Evolutionary conservation across 2,113 vertebrate species (phyloP), one percentile per base, ranked within the genome.

Genomic region (Grallaria varia): DNA sequence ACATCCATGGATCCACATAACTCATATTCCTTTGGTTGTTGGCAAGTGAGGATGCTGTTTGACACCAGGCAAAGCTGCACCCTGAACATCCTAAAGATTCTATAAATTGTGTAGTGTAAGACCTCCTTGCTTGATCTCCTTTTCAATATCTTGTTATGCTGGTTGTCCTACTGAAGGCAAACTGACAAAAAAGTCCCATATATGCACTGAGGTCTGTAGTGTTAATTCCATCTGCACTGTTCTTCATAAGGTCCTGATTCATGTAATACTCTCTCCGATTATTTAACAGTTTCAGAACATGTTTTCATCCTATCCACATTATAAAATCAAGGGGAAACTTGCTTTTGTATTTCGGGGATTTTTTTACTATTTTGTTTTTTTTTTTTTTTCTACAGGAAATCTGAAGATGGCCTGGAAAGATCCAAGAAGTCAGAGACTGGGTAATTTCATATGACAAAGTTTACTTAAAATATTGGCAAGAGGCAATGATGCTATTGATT

Each of bases 241-340:
- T 92, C 33, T 52, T 47, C 24, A 24, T 47, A 35, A 59, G 12
- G 25, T 31, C 30, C 17, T 63, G 56, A 56, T 67, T 87, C 40
- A 60, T 0, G 0, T 33, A 66, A 64, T 28, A 42, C 3, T 49
- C 5, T 35, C 21, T 71, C 16, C 14, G 6, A 44, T 35, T 64
- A 49, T 66, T 45, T 44, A 52, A 72, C 12, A 45, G 9, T 62
- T 82, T 58, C 58, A 76, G 37, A 64, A 60, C 3, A 17, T 1
- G 0, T 4, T 62, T 37, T 31, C 14, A 50, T 76, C 11, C 30
- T 77, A 24, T 67, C 10, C 21, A 67, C 8, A 5, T 39, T 63
- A 28, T n/a, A 52, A 74, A 39, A 14, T 47, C 16, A 28, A 19
- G 10, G 8, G 5, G 5, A 90, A n/a, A 12, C 8, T 5, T 27